Percentiles rank a stretch among this genome's conserved stretches.
Evolutionary conservation across 2,888 invertebrate genomes (phyloP).

Genomic region (Spisula subtruncata): DNA sequence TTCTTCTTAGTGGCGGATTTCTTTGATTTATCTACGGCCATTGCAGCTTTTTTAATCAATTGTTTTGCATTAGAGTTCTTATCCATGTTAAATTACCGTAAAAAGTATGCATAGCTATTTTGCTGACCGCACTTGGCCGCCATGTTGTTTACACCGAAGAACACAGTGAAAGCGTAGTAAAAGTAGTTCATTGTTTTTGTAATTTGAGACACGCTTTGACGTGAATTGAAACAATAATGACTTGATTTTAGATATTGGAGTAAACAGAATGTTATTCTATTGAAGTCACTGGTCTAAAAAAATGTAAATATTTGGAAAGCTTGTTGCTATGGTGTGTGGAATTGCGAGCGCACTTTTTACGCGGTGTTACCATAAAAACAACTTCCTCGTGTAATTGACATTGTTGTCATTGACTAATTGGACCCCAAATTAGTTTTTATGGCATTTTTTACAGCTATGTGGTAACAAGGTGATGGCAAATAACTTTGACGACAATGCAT

Average conservation of each 20-base stretch:
- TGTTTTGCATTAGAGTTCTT: conserved; percentile 71
- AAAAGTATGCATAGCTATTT: conserved; percentile 18
- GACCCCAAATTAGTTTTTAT: background rate
- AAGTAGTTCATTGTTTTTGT: conserved; percentile 8
- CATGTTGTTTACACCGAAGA: conserved; percentile 70
- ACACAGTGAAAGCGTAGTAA: conserved; percentile 32
- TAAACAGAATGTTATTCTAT: background rate
- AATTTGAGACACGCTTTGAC: background rate
- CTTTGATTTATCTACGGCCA: conserved; percentile 72
- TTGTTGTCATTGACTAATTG: background rate
- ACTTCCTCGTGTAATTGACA: background rate
- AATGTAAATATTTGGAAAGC: conserved; percentile 8
- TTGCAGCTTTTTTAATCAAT: conserved; percentile 64
- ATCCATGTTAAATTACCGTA: conserved; percentile 68
- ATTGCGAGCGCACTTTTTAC: conserved; percentile 7
- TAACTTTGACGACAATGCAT: background rate
- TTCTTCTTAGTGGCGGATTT: conserved; percentile 77
- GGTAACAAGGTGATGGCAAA: background rate
- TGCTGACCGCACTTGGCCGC: conserved; percentile 31
- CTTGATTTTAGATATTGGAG: background rate
- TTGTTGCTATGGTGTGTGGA: conserved; percentile 46
- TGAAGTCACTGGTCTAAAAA: background rate
- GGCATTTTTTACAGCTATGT: background rate
- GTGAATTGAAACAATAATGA: background rate
- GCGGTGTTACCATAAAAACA: background rate